Evolutionary conservation across 2,888 invertebrate species (phyloP).

Genomic region (Ferrisia virgata): DNA sequence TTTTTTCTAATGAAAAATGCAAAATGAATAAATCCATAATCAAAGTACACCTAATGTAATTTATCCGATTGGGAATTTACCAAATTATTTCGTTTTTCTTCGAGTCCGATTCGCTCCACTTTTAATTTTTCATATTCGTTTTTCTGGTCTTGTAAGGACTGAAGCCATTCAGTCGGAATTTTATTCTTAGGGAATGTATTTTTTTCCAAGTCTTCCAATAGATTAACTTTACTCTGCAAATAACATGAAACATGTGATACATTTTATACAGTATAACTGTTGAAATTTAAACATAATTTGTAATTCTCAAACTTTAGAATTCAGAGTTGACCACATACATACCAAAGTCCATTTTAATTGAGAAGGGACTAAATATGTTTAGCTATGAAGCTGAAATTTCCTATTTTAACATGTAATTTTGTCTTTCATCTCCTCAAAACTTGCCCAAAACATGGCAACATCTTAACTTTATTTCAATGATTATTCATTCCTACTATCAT

Average conservation of each 20-base stretch:
- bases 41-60: neutral
- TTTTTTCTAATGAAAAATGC: neutral
- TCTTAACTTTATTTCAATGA: no score
- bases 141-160: neutral
- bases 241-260: neutral
- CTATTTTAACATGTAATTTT: no score
- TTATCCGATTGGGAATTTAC: neutral
- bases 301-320: no score
- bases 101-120: neutral
- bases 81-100: neutral
- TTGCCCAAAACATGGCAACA: no score
- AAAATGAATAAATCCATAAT: neutral
- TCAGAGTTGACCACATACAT: no score
- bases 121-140: neutral
- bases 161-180: neutral
- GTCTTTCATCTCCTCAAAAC: no score
- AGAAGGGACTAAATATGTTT: no score
- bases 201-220: neutral
- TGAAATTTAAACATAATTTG: no score
- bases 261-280: no score
- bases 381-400: no score
- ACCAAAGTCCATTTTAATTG: no score
- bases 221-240: neutral
- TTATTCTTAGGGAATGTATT: conserved; percentile 1
- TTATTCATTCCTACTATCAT: no score